Percentiles rank a stretch among this genome's conserved stretches.
phyloP scores from a whole-genome alignment of 2,888 invertebrate genomes.

The Trachelus troglodyta region DNA sequence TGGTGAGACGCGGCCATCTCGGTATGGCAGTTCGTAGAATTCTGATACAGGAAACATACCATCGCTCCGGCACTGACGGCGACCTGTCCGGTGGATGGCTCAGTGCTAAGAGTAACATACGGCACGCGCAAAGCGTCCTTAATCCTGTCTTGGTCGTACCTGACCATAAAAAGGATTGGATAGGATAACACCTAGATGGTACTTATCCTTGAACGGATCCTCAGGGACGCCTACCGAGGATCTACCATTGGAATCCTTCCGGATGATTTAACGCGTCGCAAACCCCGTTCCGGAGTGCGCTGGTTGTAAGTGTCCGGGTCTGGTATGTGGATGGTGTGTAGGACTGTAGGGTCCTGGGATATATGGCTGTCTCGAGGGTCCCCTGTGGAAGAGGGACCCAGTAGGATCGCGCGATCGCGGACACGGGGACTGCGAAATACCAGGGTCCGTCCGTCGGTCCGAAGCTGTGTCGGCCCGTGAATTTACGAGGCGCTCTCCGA shows the following conservation, averaged over 20 bases:
- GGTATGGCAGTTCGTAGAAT: slow-evolving; percentile 31
- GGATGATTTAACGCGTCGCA: slow-evolving; percentile 42
- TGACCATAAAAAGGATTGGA: not conserved
- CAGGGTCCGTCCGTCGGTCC: slow-evolving; percentile 27
- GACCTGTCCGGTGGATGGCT: slow-evolving; percentile 13
- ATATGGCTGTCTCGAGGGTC: slow-evolving; percentile 48
- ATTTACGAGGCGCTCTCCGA: slow-evolving; percentile 46
- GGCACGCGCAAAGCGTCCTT: slow-evolving; percentile 21
- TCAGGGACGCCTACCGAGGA: not conserved
- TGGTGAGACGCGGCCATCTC: slow-evolving; percentile 10
- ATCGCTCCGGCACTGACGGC: slow-evolving; percentile 12
- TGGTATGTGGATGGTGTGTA: slow-evolving; percentile 52
- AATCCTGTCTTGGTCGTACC: not conserved
- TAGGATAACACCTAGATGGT: not conserved
- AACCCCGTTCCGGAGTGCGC: slow-evolving; percentile 26
- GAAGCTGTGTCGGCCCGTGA: slow-evolving; percentile 37
- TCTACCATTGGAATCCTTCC: not conserved
- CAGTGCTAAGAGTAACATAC: slow-evolving; percentile 25
- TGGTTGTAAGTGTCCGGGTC: slow-evolving; percentile 55
- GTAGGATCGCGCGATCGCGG: slow-evolving; percentile 19
- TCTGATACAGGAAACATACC: slow-evolving; percentile 23
- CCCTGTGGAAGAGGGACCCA: slow-evolving; percentile 21
- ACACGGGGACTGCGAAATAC: slow-evolving; percentile 38
- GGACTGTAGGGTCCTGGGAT: slow-evolving; percentile 43
- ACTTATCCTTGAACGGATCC: not conserved